Evolutionary conservation across 2,888 invertebrate species (phyloP).

Genomic region (Leptopterna dolabrata): DNA sequence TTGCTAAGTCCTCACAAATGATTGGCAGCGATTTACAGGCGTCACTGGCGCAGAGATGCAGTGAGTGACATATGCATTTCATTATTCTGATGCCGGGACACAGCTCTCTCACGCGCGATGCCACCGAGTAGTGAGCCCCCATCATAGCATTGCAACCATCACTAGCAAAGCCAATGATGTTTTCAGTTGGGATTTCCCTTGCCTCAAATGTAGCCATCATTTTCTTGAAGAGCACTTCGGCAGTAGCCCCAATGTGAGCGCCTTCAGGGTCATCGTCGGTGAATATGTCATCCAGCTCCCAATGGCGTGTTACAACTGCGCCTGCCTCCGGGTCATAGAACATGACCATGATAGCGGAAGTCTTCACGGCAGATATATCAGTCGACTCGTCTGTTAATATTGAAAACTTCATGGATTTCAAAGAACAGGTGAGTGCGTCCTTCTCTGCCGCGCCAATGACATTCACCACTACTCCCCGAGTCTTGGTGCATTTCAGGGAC

Average conservation of each 20-base stretch:
- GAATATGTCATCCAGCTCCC: slow-evolving; percentile 27
- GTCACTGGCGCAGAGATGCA: too few species aligned
- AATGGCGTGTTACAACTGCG: neutral
- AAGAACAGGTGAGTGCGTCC: slow-evolving; percentile 54
- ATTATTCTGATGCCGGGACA: slow-evolving; percentile 64
- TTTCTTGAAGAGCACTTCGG: neutral
- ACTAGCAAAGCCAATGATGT: slow-evolving; percentile 66
- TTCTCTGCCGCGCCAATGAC: neutral
- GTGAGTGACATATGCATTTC: slow-evolving; percentile 66
- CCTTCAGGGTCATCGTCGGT: slow-evolving; percentile 58
- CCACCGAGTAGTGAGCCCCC: slow-evolving; percentile 64
- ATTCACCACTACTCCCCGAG: neutral
- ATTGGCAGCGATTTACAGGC: too few species aligned
- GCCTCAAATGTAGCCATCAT: neutral
- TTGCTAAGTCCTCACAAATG: too few species aligned
- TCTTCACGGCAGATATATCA: slow-evolving; percentile 60
- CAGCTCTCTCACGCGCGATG: slow-evolving; percentile 62
- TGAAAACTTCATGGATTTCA: slow-evolving; percentile 62
- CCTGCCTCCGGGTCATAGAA: slow-evolving; percentile 54
- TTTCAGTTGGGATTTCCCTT: slow-evolving; percentile 63
- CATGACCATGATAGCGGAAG: slow-evolving; percentile 61
- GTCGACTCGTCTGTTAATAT: slow-evolving; percentile 64
- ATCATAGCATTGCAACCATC: slow-evolving; percentile 66
- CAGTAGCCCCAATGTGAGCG: slow-evolving; percentile 57
- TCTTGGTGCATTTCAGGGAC: neutral